These are phyloP conservation scores for Ooceraea biroi DNA, from an alignment of 1,140 invertebrate genomes.

Conservation along the genomic window DNA sequence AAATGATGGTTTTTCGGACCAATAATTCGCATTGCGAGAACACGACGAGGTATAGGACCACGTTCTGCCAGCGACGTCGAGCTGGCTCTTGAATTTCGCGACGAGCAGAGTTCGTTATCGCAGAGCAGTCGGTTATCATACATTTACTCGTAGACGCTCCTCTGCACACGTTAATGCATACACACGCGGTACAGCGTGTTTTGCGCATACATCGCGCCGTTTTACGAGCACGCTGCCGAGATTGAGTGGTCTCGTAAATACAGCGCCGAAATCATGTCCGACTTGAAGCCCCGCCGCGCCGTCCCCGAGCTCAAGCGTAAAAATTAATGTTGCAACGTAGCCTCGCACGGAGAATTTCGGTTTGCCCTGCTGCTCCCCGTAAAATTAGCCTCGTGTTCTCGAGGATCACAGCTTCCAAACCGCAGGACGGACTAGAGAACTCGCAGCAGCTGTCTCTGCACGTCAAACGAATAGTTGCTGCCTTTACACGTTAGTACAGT, in stretches of 20 bases:
- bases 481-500: slow-evolving; percentile 67
- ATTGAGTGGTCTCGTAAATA: slow-evolving; percentile 56
- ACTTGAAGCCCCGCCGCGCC: neutral
- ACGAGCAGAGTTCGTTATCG: slow-evolving; percentile 47
- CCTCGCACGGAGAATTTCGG: neutral
- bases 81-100: slow-evolving; percentile 15
- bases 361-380: slow-evolving; percentile 35
- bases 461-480: slow-evolving; percentile 48
- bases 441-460: slow-evolving; percentile 65
- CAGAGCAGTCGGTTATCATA: slow-evolving; percentile 13
- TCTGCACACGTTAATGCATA: slow-evolving; percentile 32
- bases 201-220: slow-evolving; percentile 32
- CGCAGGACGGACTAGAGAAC: slow-evolving; percentile 50
- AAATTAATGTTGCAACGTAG: no score
- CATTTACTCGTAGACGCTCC: slow-evolving; percentile 19
- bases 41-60: neutral
- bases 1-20: neutral
- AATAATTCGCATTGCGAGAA: slow-evolving; percentile 20
- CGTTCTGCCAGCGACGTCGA: neutral
- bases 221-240: slow-evolving; percentile 32
- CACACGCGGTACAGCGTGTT: slow-evolving; percentile 11
- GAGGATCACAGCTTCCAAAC: slow-evolving; percentile 38
- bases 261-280: slow-evolving; percentile 2
- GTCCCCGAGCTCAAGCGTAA: neutral
- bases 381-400: slow-evolving; percentile 63